A percentile compares a stretch with the other conserved stretches of the same genome.
phyloP scores from a whole-genome alignment of 2,113 vertebrate genomes.

The Myrmecobius fasciatus region DNA sequence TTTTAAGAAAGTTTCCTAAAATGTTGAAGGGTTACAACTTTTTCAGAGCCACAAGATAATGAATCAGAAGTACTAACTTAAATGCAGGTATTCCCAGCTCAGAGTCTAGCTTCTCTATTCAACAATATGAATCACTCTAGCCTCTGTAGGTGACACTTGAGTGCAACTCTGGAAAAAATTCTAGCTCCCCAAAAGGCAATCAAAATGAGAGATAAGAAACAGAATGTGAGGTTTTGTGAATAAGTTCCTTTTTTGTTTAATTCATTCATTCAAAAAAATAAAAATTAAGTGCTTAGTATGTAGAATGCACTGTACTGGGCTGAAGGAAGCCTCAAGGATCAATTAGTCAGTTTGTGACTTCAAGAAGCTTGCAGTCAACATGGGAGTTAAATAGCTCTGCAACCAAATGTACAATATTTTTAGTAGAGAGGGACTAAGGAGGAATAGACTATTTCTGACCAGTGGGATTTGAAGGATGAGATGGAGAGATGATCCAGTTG shows the following conservation, averaged over 20 bases:
- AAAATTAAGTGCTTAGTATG: background rate
- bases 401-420: background rate
- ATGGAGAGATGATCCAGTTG: background rate
- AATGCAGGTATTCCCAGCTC: background rate
- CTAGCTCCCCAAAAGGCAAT: background rate
- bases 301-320: background rate
- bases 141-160: background rate
- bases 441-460: background rate
- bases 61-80: background rate
- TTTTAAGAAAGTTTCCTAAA: background rate
- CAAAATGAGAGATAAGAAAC: background rate
- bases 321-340: background rate
- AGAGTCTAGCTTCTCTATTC: background rate
- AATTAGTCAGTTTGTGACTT: background rate
- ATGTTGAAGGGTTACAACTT: background rate
- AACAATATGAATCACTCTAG: background rate
- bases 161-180: too few species aligned
- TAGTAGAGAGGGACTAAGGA: background rate
- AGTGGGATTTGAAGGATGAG: background rate
- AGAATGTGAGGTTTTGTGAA: background rate
- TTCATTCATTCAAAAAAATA: too few species aligned
- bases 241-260: background rate
- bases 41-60: background rate
- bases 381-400: background rate
- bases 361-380: background rate